Percentiles rank a stretch among this genome's conserved stretches.
phyloP scores from a whole-genome alignment of 2,797 vertebrate species.

The Chiroxiphia lanceolata region DNA sequence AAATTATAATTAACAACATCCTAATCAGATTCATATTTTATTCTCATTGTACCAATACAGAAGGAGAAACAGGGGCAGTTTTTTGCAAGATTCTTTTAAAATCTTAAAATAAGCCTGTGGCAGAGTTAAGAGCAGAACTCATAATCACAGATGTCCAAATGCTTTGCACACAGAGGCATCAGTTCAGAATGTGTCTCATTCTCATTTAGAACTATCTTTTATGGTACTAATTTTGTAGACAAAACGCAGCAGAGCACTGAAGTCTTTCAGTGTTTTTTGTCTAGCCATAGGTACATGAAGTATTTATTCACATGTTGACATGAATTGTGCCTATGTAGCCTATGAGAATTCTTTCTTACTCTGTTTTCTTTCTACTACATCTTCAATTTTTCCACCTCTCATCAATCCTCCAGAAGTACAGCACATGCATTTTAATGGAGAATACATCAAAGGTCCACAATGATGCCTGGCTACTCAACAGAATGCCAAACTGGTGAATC shows the following conservation, averaged over 20 bases:
- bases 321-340: constrained; percentile 36
- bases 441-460: constrained; percentile 52
- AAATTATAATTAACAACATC: background rate
- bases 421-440: constrained; percentile 59
- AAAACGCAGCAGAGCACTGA: constrained; percentile 39
- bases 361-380: constrained; percentile 29
- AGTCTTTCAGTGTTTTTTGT: background rate
- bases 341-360: constrained; percentile 54
- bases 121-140: background rate
- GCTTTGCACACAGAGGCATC: background rate
- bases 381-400: constrained; percentile 69
- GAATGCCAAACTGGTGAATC: constrained; percentile 53
- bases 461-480: constrained; percentile 52
- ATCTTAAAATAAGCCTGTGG: background rate
- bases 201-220: constrained; percentile 21
- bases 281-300: constrained; percentile 18
- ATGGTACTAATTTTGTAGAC: background rate
- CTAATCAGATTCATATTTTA: background rate
- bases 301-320: constrained; percentile 60
- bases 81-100: background rate
- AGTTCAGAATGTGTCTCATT: background rate
- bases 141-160: background rate
- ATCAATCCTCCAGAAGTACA: constrained; percentile 56
- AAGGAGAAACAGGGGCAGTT: background rate
- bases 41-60: background rate